Conservation (phyloP, 2,888 invertebrate genomes). For the Dynastes tityus region DNA sequence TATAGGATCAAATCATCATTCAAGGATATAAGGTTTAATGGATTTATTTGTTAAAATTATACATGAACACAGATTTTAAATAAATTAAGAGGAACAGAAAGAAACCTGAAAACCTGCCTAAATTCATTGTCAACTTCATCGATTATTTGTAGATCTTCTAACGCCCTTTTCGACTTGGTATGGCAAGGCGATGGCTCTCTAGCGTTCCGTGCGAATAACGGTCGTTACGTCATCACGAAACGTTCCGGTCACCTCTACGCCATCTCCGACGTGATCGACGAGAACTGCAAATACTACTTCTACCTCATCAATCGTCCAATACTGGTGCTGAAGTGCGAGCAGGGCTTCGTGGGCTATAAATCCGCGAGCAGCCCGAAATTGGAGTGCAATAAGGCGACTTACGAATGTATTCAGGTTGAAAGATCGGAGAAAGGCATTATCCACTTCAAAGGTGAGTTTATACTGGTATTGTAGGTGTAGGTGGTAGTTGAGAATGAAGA, state of each 20-base stretch:
- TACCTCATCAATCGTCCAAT: slow-evolving; percentile 95
- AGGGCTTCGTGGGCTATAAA: slow-evolving; percentile 96
- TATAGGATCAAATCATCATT: too few species aligned
- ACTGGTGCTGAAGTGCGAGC: slow-evolving; percentile 94
- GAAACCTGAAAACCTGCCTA: too few species aligned
- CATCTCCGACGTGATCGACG: slow-evolving; percentile 86
- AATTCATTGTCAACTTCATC: neutral
- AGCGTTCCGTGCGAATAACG: slow-evolving; percentile 94
- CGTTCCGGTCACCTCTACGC: slow-evolving; percentile 95
- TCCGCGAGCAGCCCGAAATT: slow-evolving; percentile 83
- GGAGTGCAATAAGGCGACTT: slow-evolving; percentile 96
- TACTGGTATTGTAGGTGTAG: neutral
- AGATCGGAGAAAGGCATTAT: slow-evolving; percentile 92
- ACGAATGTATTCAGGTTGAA: slow-evolving; percentile 94
- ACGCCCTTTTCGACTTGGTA: slow-evolving; percentile 93
- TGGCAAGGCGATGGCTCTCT: slow-evolving; percentile 95
- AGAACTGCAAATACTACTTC: slow-evolving; percentile 94
- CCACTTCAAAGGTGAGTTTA: slow-evolving; percentile 86
- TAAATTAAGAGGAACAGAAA: too few species aligned
- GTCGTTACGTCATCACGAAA: slow-evolving; percentile 94
- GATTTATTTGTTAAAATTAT: too few species aligned
- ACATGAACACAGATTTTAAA: too few species aligned
- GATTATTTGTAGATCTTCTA: slow-evolving; percentile 80
- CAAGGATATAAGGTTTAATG: too few species aligned
- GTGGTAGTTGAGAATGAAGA: neutral